These are phyloP conservation scores for Synanthedon tipuliformis DNA, from an alignment of 2,888 invertebrate species.

Conservation along the genomic window DNA sequence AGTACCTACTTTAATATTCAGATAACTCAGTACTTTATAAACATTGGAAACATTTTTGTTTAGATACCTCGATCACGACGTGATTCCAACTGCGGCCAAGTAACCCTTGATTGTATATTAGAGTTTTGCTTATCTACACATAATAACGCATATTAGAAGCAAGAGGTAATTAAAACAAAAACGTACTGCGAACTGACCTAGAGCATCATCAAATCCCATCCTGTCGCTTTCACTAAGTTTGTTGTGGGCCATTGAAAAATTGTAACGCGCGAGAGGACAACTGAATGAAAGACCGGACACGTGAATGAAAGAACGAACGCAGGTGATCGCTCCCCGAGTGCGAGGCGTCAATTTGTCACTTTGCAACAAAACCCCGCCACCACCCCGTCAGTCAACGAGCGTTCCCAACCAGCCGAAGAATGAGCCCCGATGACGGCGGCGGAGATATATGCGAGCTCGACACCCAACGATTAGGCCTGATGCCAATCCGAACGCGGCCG, in stretches of 20 bases:
- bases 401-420: slow-evolving; percentile 55
- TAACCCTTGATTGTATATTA: no score
- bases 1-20: slow-evolving; percentile 12
- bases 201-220: background rate
- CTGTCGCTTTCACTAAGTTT: background rate
- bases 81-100: no score
- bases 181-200: background rate
- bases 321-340: slow-evolving; percentile 23
- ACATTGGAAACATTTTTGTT: no score
- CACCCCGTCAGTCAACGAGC: slow-evolving; percentile 58
- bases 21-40: slow-evolving; percentile 7
- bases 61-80: no score
- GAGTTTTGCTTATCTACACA: no score
- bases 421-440: slow-evolving; percentile 58
- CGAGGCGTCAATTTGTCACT: slow-evolving; percentile 62
- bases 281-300: background rate
- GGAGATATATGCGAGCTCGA: slow-evolving; percentile 57
- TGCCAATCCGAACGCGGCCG: slow-evolving; percentile 52
- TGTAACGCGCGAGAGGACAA: background rate
- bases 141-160: no score
- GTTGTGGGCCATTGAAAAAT: background rate
- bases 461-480: slow-evolving; percentile 59
- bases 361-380: slow-evolving; percentile 29
- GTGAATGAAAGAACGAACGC: slow-evolving; percentile 5
- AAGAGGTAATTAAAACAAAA: background rate